Conservation (phyloP, 2,888 invertebrate genomes). For the Campaea margaritaria region DNA sequence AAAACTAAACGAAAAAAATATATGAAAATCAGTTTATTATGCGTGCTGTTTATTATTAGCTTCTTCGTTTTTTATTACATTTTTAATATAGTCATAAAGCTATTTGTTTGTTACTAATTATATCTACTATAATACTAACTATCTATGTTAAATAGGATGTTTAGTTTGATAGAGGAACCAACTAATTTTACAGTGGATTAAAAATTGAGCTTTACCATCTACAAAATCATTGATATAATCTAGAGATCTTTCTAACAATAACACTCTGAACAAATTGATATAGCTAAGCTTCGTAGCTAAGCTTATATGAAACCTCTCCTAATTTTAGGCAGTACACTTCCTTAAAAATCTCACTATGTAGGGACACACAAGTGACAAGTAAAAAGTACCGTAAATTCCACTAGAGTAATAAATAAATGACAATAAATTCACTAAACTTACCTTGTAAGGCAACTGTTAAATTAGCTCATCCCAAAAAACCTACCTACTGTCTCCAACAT, state of each 20-base stretch:
- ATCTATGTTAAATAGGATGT: too few relatives aligned
- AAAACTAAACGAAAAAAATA: background rate
- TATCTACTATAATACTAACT: too few relatives aligned
- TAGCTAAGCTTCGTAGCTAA: constrained; percentile 9
- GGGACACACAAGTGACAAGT: too few relatives aligned
- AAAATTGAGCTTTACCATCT: background rate
- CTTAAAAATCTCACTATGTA: too few relatives aligned
- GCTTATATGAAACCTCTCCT: constrained; percentile 17
- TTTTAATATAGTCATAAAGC: background rate
- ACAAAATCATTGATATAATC: background rate
- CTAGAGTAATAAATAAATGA: too few relatives aligned
- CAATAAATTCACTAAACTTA: background rate
- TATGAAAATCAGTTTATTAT: too few relatives aligned
- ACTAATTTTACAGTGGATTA: too few relatives aligned
- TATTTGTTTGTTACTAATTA: too few relatives aligned
- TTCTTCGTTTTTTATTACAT: background rate
- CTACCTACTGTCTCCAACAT: constrained; percentile 3
- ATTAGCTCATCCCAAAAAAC: background rate
- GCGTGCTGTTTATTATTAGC: background rate
- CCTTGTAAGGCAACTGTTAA: background rate
- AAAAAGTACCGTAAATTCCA: too few relatives aligned
- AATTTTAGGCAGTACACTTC: background rate
- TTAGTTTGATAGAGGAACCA: too few relatives aligned
- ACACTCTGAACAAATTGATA: too few relatives aligned
- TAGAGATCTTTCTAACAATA: background rate